Evolutionary conservation across 2,797 vertebrate species (phyloP), one percentile per base, ranked within the genome.

Genomic region (Schizothorax lantsangensis): DNA sequence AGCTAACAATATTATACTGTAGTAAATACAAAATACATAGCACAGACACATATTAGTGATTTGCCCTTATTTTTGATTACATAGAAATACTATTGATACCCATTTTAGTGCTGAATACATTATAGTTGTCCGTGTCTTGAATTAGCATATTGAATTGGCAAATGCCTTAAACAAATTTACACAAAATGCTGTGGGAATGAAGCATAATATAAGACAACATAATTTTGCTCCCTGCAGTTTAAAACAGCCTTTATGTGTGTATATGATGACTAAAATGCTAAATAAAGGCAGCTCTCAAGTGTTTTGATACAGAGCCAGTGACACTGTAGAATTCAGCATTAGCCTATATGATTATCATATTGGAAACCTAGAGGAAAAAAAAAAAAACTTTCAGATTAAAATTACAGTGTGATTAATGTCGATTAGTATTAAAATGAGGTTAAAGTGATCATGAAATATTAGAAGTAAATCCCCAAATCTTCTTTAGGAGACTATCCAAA

Each of bases 401-500:
- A 52, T 54, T 54, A 38, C 33, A 57, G 23, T n/a, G 14, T 5
- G 7, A 40, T 26, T 62, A 59, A 15, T 15, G 54, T 79, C 0
- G 23, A 23, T 57, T 59, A 79, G 36, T 43, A 62, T 30, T 40
- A 9, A 83, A 84, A 74, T n/a, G 30, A 47, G 40, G 19, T 43
- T 72, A 59, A 72, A 49, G 71, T 3, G 0, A 66, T 36, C 40
- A 75, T 66, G 12, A 36, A 75, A 75, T 23, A n/a, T 33, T 64
- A 47, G 33, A 84, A 47, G 26, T 49, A 75, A 64, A 64, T 38
- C 57, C 30, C 23, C 30, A 66, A 62, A 84, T 52, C 26, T 12
- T 49, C 1, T 84, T 75, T 64, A 75, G 15, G 9, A 54, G n/a
- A 57, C 68, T 49, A 14, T 68, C 43, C 73, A 84, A 84, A 77